Percentiles rank a stretch among this genome's conserved stretches.
Conservation (phyloP, 2,797 vertebrate genomes). For the Gadopsis bispinosus region DNA sequence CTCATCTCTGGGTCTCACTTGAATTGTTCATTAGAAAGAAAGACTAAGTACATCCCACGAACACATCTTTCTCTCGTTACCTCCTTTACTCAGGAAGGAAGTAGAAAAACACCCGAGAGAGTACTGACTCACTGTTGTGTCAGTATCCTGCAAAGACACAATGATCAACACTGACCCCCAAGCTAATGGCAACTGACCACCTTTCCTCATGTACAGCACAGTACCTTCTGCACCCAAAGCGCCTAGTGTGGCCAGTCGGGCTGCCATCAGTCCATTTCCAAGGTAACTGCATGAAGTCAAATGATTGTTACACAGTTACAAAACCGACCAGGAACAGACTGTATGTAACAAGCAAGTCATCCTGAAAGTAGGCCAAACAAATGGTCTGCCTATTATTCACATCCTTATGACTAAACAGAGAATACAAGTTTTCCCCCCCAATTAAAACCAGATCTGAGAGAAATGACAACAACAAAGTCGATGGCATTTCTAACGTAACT, state of each 20-base stretch:
- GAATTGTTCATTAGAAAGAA: constrained; percentile 24
- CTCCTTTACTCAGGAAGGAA: not conserved
- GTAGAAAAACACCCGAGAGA: constrained; percentile 5
- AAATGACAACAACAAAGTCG: constrained; percentile 20
- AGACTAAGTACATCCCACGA: constrained; percentile 20
- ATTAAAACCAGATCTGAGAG: constrained; percentile 22
- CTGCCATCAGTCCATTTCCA: constrained; percentile 94
- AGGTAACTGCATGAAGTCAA: constrained; percentile 88
- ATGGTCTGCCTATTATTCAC: constrained; percentile 23
- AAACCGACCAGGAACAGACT: constrained; percentile 30
- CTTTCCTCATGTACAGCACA: constrained; percentile 20
- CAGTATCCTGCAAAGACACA: constrained; percentile 26
- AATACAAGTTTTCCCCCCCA: not conserved
- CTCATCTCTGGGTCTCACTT: constrained; percentile 43
- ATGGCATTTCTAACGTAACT: not conserved
- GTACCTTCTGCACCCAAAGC: constrained; percentile 90
- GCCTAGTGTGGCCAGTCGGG: constrained; percentile 90
- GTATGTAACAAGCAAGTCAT: constrained; percentile 25
- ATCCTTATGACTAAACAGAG: constrained; percentile 30
- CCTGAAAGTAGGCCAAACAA: constrained; percentile 51
- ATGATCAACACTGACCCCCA: constrained; percentile 16
- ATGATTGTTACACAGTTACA: constrained; percentile 22
- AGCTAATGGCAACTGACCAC: constrained; percentile 19
- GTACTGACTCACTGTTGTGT: constrained; percentile 29
- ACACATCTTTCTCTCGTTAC: constrained; percentile 21